Evolutionary conservation across 2,888 invertebrate species (phyloP), one percentile per base, ranked within the genome.

Genomic region (Choristoneura rosaceana): DNA sequence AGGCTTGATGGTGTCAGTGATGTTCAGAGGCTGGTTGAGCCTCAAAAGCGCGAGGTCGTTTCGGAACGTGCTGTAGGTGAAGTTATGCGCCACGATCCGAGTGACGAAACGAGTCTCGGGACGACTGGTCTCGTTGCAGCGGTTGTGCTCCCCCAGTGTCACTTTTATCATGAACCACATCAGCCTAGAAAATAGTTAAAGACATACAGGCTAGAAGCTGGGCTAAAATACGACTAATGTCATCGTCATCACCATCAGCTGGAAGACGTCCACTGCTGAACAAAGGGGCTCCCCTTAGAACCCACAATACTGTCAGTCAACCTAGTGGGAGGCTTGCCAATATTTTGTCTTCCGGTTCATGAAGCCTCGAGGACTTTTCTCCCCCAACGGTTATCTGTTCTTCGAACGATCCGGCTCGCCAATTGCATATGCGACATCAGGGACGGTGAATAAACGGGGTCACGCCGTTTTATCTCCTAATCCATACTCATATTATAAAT

Each of bases 81-180:
- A 98, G 80, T 97, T 96, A 73, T 97, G 97, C 0, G 96, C 95
- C 8, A 97, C 94, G n/a, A 96, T 95, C 74, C 97, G 92, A 12
- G 97, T 87, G 33, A 97, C 97, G 81, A 96, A 97, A 77, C 97
- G 95, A 0, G 97, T 96, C 84, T 97, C 96, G 0, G 97, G 96
- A 12, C 96, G 95, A 68, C 94, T 94, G 45, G 96, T 96, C 74
- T 96, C 95, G 81, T 96, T 95, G 87, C 98, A 98, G 52, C 97
- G 95, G 87, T 98, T 96, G 85, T 98, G 98, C 85, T 98, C 98
- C 0, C 98, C 98, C 74, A 98, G 95, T 0, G 97, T 97, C 73
- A 97, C 97, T 90, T 97, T 97, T 83, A 98, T 97, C 97, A 98
- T 97, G 90, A 98, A 98, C 98, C 98, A 98, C 97, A 97, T 97